Base-by-base conservation (phyloP, 2,113 vertebrate genomes). In the Gallinago jamesoni region DNA sequence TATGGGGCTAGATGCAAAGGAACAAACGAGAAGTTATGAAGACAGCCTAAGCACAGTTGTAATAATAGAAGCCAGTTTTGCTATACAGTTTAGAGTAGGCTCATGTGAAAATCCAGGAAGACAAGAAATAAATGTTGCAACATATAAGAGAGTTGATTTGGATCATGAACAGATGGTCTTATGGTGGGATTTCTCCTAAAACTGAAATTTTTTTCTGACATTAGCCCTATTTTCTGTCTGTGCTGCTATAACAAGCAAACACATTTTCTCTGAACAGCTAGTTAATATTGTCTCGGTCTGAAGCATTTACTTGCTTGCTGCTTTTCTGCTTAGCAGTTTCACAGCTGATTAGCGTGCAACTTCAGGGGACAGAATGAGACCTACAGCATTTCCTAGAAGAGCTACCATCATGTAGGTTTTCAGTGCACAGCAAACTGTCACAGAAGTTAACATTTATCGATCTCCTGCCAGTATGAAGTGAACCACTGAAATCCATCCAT, bases 81-180 rank as follows among this genome's bases (percentile, higher is more conserved):
- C 50, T 43, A 12, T 5, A 52, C 30, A 62, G 50, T 66, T 93
- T 90, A 74, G 63, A 93, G 79, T 25, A 43, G 72, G 79, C 21
- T 90, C 28, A 31, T 35, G 23, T 84, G 50, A 90, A 94, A 95
- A 93, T 86, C 19, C 23, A 93, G 55, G 30, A 77, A 81, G 35
- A 72, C 19, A 70, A 68, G 19, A 59, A 69, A 12, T 50, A 64
- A 70, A n/a, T 1, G 14, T 22, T 78, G 21, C 14, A 81, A 63
- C 30, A 48, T 15, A 11, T 17, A 69, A 60, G 19, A 90, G 33
- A 94, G 75, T 75, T 78, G 19, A 89, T 75, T 72, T 72, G 80
- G 47, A 74, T 43, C 48, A 53, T 63, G 50, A 90, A 89, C 83
- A 93, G 93, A 92, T 86, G 75, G 90, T 72, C 73, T 86, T 90